A percentile compares a stretch with the other conserved stretches of the same genome.
Evolutionary conservation across 53 echinoderm and acorn worm genomes (phyloP).

Genomic region (Echinarachnius parma): DNA sequence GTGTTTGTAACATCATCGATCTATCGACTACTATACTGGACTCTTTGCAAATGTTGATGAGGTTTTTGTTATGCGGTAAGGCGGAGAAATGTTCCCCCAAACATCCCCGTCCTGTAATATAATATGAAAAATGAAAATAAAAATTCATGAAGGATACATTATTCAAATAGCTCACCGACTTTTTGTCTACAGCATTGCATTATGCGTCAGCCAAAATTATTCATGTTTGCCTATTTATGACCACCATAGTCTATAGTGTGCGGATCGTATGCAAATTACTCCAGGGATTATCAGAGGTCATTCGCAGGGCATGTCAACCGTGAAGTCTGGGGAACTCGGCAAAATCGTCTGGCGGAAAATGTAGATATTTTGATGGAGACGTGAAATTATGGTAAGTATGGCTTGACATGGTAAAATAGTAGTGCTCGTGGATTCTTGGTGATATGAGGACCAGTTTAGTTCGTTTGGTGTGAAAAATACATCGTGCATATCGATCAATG

Average conservation of each 20-base stretch:
- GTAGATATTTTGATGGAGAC: background rate
- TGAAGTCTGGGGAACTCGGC: conserved; percentile 39
- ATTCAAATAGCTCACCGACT: too few species aligned
- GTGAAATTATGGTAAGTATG: conserved; percentile 19
- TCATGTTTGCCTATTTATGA: background rate
- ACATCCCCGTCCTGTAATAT: too few species aligned
- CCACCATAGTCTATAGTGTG: background rate
- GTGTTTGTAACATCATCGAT: too few species aligned
- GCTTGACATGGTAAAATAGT: conserved; percentile 26
- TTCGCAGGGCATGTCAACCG: conserved; percentile 35
- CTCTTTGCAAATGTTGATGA: too few species aligned
- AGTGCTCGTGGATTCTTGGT: conserved; percentile 7
- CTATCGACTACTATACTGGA: too few species aligned
- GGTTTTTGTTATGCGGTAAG: too few species aligned
- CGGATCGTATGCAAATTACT: conserved; percentile 40
- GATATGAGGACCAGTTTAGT: conserved; percentile 4
- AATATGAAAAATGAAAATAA: too few species aligned
- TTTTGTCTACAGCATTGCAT: too few species aligned
- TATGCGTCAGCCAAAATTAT: too few species aligned
- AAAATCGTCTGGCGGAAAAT: conserved; percentile 35
- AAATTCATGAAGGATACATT: too few species aligned
- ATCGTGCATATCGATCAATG: background rate
- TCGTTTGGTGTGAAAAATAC: background rate
- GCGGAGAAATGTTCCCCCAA: too few species aligned
- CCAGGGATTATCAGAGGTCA: conserved; percentile 42